Percentiles rank a stretch among this genome's conserved stretches.
Conservation (phyloP, 2,113 vertebrate genomes). For the Tauraco erythrolophus region DNA sequence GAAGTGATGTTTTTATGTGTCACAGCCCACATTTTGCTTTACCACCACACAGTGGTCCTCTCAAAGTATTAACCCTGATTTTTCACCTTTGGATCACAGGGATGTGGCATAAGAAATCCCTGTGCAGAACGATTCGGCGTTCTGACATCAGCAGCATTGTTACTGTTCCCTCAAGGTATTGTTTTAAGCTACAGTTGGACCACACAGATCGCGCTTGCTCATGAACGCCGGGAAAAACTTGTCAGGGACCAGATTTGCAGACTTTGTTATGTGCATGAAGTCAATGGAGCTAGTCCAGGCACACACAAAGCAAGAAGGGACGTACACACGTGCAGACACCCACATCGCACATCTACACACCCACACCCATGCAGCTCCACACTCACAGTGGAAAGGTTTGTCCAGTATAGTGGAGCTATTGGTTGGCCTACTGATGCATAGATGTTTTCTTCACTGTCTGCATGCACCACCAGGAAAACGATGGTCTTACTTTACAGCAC, state of each 20-base stretch:
- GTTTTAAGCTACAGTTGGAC: background rate
- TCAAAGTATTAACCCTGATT: background rate
- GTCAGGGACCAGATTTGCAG: background rate
- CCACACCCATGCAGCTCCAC: background rate
- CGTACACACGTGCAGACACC: background rate
- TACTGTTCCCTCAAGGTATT: background rate
- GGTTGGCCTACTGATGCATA: background rate
- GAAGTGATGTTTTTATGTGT: background rate
- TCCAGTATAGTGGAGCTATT: background rate
- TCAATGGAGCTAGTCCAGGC: background rate
- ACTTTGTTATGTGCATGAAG: background rate
- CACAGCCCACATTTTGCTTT: background rate
- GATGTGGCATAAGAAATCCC: background rate
- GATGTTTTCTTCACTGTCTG: background rate
- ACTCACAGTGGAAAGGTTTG: background rate
- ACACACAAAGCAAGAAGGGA: background rate
- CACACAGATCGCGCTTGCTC: background rate
- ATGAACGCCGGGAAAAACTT: background rate
- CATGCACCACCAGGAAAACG: background rate
- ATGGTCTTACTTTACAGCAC: background rate
- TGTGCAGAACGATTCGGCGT: accelerated
- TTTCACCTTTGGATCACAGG: background rate
- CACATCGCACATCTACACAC: background rate
- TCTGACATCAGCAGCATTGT: background rate
- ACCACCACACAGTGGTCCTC: background rate